Evolutionary conservation across 2,888 invertebrate genomes (phyloP).

Genomic region (Dendrolimus houi): DNA sequence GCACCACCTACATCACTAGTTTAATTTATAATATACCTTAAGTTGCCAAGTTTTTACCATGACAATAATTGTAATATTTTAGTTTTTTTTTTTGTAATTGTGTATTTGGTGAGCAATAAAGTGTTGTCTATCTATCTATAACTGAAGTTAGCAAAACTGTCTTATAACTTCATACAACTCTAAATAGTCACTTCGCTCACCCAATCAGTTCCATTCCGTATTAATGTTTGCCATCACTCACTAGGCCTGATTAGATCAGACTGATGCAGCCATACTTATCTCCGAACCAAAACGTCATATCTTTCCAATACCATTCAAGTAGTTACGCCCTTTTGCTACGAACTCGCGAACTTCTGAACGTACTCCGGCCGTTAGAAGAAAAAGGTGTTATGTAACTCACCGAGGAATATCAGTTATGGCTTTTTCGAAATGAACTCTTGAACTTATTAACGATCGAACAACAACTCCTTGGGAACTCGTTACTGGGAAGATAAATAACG

Average conservation of each 20-base stretch:
- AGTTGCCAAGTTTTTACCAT: too few relatives aligned
- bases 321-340: constrained; percentile 29
- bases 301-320: constrained; percentile 10
- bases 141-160: too few relatives aligned
- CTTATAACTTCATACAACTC: background rate
- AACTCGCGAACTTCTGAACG: constrained; percentile 4
- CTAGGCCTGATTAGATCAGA: constrained; percentile 47
- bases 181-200: constrained; percentile 35
- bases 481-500: constrained; percentile 54
- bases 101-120: too few relatives aligned
- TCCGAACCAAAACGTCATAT: constrained; percentile 20
- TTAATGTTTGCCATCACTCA: constrained; percentile 57
- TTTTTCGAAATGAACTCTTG: constrained; percentile 25
- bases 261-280: constrained; percentile 23
- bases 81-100: too few relatives aligned
- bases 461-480: constrained; percentile 51
- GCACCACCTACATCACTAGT: too few relatives aligned
- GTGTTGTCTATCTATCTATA: too few relatives aligned
- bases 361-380: constrained; percentile 16
- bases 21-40: too few relatives aligned
- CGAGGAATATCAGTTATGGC: constrained; percentile 25
- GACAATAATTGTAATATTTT: too few relatives aligned
- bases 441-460: constrained; percentile 57
- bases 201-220: constrained; percentile 47
- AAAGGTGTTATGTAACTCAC: constrained; percentile 24